Conservation (phyloP, 2,113 vertebrate species). For the Nesospiza acunhae region DNA sequence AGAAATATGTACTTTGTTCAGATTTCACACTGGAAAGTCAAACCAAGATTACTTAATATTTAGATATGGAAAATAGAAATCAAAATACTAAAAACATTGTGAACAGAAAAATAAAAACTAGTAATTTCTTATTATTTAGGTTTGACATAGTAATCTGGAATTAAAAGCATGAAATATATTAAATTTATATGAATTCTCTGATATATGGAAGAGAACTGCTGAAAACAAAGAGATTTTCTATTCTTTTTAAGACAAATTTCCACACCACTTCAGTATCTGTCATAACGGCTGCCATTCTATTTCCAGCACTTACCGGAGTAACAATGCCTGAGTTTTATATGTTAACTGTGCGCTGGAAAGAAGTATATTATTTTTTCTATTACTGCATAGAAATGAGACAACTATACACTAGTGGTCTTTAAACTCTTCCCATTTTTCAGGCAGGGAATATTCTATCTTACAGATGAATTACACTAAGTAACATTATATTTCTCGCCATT, state of each 20-base stretch:
- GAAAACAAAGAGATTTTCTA: background rate
- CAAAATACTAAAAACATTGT: constrained; percentile 39
- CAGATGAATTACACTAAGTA: background rate
- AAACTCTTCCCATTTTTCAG: background rate
- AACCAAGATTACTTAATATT: constrained; percentile 58
- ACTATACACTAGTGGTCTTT: background rate
- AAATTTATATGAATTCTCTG: background rate
- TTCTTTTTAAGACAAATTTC: background rate
- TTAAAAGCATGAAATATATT: background rate
- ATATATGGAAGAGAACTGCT: background rate
- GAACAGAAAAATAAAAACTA: background rate
- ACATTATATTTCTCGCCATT: background rate
- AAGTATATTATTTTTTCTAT: background rate
- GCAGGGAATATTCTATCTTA: background rate
- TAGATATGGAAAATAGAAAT: constrained; percentile 50
- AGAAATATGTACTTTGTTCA: background rate
- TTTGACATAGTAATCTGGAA: constrained; percentile 29
- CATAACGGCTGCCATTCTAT: background rate
- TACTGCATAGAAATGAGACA: background rate
- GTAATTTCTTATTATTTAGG: constrained; percentile 31
- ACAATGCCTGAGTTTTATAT: background rate
- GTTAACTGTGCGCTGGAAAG: background rate
- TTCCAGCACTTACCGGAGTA: background rate
- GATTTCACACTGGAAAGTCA: constrained; percentile 46
- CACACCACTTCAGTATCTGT: background rate